These are phyloP conservation scores for Chondrosia reniformis DNA, from an alignment of 37 sponge, comb jelly and placozoan genomes.

Conservation along the genomic window DNA sequence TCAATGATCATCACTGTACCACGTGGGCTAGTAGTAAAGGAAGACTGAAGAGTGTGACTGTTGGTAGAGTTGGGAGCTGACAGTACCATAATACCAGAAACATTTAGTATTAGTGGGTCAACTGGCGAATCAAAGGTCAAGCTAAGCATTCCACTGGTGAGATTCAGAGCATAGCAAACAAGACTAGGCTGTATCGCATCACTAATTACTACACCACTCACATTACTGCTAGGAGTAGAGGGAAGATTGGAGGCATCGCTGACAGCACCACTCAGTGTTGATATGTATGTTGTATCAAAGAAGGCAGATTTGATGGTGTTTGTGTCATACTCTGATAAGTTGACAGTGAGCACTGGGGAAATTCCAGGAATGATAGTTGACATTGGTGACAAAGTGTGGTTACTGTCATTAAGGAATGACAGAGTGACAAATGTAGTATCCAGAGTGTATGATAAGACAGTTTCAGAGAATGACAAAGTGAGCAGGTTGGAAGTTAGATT, in stretches of 20 bases:
- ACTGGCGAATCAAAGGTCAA: conserved; percentile 80
- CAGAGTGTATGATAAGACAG: conserved; percentile 62
- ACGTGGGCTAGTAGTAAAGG: conserved; percentile 23
- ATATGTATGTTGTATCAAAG: conserved; percentile 3
- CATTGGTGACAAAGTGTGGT: conserved; percentile 35
- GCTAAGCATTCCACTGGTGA: conserved; percentile 39
- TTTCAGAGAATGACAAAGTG: conserved; percentile 76
- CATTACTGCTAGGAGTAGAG: not conserved
- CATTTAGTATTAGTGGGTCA: conserved; percentile 51
- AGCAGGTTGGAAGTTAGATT: conserved; percentile 66
- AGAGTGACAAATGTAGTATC: conserved; percentile 56
- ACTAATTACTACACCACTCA: not conserved
- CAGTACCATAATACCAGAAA: conserved; percentile 38
- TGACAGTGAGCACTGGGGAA: conserved; percentile 36
- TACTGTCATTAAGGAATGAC: not conserved
- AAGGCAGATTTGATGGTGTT: conserved; percentile 58
- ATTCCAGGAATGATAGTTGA: conserved; percentile 12
- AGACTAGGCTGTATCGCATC: conserved; percentile 56
- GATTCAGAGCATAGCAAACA: conserved; percentile 50
- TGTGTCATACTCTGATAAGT: conserved; percentile 47
- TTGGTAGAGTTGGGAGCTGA: conserved; percentile 33
- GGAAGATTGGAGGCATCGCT: conserved; percentile 10
- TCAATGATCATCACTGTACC: conserved; percentile 30
- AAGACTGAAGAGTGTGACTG: conserved; percentile 31
- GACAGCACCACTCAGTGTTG: conserved; percentile 44